Conservation (phyloP, 1,140 invertebrate genomes). For the Triops cancriformis region DNA sequence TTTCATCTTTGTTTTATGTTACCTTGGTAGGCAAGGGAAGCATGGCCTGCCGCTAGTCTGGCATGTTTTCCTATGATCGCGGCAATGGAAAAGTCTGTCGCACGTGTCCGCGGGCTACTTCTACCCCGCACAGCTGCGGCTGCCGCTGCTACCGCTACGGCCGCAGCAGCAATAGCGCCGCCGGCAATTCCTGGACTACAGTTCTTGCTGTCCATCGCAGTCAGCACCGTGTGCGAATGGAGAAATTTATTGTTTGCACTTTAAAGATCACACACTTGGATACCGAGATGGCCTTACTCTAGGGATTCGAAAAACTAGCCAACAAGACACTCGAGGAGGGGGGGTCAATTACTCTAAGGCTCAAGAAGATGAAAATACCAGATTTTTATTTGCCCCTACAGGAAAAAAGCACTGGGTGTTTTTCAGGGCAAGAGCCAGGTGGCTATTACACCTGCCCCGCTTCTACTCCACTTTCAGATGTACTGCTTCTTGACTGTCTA, state of each 20-base stretch:
- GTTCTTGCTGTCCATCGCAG: conserved; percentile 34
- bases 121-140: conserved; percentile 28
- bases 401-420: neutral
- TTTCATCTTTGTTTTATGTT: conserved; percentile 27
- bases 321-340: neutral
- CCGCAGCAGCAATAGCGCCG: conserved; percentile 25
- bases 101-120: conserved; percentile 36
- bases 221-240: conserved; percentile 33
- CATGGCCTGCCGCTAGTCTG: conserved; percentile 31
- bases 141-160: conserved; percentile 25
- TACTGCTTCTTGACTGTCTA: neutral
- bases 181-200: conserved; percentile 2
- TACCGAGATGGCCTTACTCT: neutral
- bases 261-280: too few species aligned
- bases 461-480: neutral
- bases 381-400: neutral
- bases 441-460: neutral
- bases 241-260: too few species aligned
- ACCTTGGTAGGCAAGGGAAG: conserved; percentile 32
- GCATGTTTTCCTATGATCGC: conserved; percentile 69
- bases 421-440: neutral
- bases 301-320: neutral
- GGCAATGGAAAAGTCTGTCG: conserved; percentile 86
- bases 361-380: neutral
- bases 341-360: neutral